Base-by-base conservation (phyloP, 1,140 invertebrate genomes). In the Trichonephila inaurata region DNA sequence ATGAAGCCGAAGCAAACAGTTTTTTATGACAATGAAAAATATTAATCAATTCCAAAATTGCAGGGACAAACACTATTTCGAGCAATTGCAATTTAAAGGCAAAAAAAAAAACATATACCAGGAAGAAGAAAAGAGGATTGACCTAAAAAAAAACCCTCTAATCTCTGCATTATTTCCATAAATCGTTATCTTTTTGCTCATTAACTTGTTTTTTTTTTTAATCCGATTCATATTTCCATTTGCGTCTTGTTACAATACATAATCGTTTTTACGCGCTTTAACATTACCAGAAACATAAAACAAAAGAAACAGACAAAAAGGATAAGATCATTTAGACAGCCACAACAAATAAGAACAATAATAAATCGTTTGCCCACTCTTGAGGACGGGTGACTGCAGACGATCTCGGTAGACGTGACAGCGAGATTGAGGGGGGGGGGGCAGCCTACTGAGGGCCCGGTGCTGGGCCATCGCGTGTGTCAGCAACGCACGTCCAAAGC, bases 401-500 rank as follows among this genome's bases (percentile, higher is more conserved):
- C 72, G 72, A 77, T 77, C 33, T 77, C 72, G 28, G 72, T 18
- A 58, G 64, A 72, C 62, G 33, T 40, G 28, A 81, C 28, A 40
- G 21, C 16, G 40, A 69, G 33, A 40, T 40, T 1, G 33, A 44
- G 88, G 14, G 60, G 89, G 69, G 77, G 89, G 89, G 60, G 77
- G 24, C 14, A 33, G 19, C 6, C 81, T 16, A 24, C 19, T 33
- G 16, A 91, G 77, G 89, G 89, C 89, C 89, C 83, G 89, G 89
- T 91, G 89, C 44, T 81, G 77, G 89, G 21, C 60, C 89, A 91
- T 91, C 24, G 89, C 89, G 89, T 91, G 89, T 83, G 60, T 83
- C 28, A 51, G 28, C 82, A 85, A 44, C 60, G 44, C 89, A 91
- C 89, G 89, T 91, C 89, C 82, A 24, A 12, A 24, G 61, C 89